A percentile compares a stretch with the other conserved stretches of the same genome.
phyloP scores from a whole-genome alignment of 2,113 vertebrate genomes.

The Lagopus leucura region DNA sequence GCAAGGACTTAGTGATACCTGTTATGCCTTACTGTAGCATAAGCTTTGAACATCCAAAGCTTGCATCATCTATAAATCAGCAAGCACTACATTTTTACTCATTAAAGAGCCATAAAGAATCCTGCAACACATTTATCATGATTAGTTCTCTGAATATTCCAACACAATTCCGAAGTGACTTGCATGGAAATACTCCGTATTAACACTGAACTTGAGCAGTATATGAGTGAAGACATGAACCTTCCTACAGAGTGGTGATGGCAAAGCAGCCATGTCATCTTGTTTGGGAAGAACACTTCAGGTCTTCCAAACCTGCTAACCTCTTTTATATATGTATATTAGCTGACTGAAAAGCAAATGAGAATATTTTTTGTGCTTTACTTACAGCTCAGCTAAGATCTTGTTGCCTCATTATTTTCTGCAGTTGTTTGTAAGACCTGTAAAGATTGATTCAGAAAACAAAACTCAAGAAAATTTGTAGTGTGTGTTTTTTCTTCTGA shows the following conservation, averaged over 20 bases:
- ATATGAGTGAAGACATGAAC: not conserved
- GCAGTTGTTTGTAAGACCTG: not conserved
- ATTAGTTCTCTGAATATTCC: slow-evolving; percentile 37
- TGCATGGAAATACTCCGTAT: not conserved
- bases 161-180: not conserved
- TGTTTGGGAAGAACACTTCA: not conserved
- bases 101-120: slow-evolving; percentile 10
- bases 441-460: not conserved
- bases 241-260: rapidly evolving
- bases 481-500: not conserved
- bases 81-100: not conserved
- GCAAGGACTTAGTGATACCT: not conserved
- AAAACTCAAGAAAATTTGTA: not conserved
- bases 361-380: not conserved
- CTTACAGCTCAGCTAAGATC: not conserved
- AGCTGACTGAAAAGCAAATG: not conserved
- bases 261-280: not conserved
- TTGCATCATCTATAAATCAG: not conserved
- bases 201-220: not conserved
- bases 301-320: not conserved
- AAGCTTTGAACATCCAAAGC: not conserved
- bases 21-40: not conserved
- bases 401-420: not conserved
- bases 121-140: slow-evolving; percentile 11
- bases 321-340: not conserved